Percentiles rank a stretch among this genome's conserved stretches.
These are phyloP conservation scores for Atherix ibis DNA, from an alignment of 2,888 invertebrate species.

Conservation along the genomic window DNA sequence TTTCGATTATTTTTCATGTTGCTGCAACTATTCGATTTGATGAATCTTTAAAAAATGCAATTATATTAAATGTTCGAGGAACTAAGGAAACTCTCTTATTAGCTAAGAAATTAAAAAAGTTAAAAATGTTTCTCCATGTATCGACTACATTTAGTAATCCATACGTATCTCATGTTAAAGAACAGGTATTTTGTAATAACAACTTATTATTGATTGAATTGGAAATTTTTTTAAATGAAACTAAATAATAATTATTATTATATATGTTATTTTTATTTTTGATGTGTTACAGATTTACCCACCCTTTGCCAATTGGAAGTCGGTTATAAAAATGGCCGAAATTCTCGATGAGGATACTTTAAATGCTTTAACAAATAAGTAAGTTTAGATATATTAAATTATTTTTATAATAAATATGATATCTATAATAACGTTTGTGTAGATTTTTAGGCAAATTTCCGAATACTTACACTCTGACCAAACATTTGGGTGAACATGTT, in stretches of 20 bases:
- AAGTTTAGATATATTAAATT: slow-evolving; percentile 16
- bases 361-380: slow-evolving; percentile 42
- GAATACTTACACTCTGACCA: slow-evolving; percentile 85
- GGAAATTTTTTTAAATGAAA: too few relatives aligned
- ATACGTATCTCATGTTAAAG: slow-evolving; percentile 50
- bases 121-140: slow-evolving; percentile 43
- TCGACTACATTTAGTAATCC: slow-evolving; percentile 71
- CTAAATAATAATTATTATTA: neutral
- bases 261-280: slow-evolving; percentile 1
- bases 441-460: slow-evolving; percentile 47
- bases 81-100: slow-evolving; percentile 41
- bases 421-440: slow-evolving; percentile 4
- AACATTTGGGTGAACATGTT: slow-evolving; percentile 70
- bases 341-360: slow-evolving; percentile 37
- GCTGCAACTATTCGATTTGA: slow-evolving; percentile 65
- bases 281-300: too few relatives aligned
- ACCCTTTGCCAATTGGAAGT: slow-evolving; percentile 44
- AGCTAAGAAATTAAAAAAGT: slow-evolving; percentile 34
- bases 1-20: slow-evolving; percentile 50
- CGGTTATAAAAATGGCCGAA: slow-evolving; percentile 43
- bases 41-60: slow-evolving; percentile 46
- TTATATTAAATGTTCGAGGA: slow-evolving; percentile 41
- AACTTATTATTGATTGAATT: too few relatives aligned
- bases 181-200: slow-evolving; percentile 33
- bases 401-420: neutral